Base-by-base conservation (phyloP, 1,140 invertebrate species). In the Caenorhabditis inopinata region DNA sequence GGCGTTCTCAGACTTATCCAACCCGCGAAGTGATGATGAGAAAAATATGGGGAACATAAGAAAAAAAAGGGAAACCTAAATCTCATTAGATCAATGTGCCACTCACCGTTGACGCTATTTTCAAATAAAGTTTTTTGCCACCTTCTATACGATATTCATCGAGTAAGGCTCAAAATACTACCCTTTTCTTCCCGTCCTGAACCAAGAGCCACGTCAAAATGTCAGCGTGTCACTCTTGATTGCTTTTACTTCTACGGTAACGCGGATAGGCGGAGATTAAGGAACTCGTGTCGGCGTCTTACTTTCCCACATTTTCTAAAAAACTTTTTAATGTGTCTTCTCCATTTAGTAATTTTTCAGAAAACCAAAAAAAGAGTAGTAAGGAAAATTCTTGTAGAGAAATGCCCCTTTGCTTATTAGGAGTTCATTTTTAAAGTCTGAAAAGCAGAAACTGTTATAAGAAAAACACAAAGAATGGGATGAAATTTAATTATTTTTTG, bases 161-260 rank as follows among this genome's bases (percentile, higher is more conserved):
- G 49, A 48, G 9, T n/a, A 7, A n/a, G 12, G 7, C 14, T 14
- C 12, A n/a, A 14, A 14, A n/a, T n/a, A n/a, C n/a, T n/a, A n/a
- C n/a, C n/a, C n/a, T n/a, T 14, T 42, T 51, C 21, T 27, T 1
- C 23, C 58, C n/a, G 21, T 11, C 11, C n/a, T n/a, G 16, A 58
- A 7, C 32, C n/a, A 21, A 7, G 38, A 23, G n/a, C 58, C 58
- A 68, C 58, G 29, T 68, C 58, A 68, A 68, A 32, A 68, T 68
- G 58, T 68, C 58, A 68, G 58, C 58, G 32, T 68, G 58, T 68
- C 58, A 68, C 58, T 68, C 32, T 68, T 68, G 32, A 68, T 68
- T 68, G 58, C 58, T 68, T 68, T 32, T 18, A 35, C 58, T 68
- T 68, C 58, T 38, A 68, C 58, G 58, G 58, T 68, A 68, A 68